These are phyloP conservation scores for Protodeltote pygarga DNA, from an alignment of 2,888 invertebrate species.

Conservation along the genomic window DNA sequence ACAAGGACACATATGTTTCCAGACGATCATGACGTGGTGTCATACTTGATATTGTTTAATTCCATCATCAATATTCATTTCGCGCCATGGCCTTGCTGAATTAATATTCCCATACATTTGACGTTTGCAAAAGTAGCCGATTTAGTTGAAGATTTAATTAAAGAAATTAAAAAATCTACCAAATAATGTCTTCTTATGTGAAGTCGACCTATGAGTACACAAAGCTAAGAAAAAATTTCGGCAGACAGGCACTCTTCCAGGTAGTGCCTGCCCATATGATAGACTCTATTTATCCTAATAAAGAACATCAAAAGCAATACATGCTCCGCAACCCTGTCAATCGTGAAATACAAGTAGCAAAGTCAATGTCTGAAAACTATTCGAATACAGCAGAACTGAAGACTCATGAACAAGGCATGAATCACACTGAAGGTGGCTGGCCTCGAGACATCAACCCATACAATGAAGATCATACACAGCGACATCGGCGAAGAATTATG, in stretches of 20 bases:
- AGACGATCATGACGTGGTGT: conserved; percentile 57
- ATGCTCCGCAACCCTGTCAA: conserved; percentile 84
- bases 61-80: conserved; percentile 59
- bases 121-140: conserved; percentile 41
- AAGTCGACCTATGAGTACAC: conserved; percentile 78
- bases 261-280: conserved; percentile 72
- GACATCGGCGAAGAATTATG: conserved; percentile 92
- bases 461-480: conserved; percentile 90
- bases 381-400: conserved; percentile 88
- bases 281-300: conserved; percentile 76
- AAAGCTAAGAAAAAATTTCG: conserved; percentile 82
- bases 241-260: conserved; percentile 81
- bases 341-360: conserved; percentile 78
- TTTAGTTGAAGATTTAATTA: conserved; percentile 14
- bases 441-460: conserved; percentile 90
- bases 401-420: conserved; percentile 88
- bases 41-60: conserved; percentile 59
- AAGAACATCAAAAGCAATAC: conserved; percentile 73
- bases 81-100: conserved; percentile 70
- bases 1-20: conserved; percentile 78
- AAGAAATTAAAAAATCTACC: conserved; percentile 20
- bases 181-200: conserved; percentile 60
- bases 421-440: conserved; percentile 94
- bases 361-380: conserved; percentile 79
- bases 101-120: conserved; percentile 54